Evolutionary conservation across 2,888 invertebrate genomes (phyloP).

Genomic region (Eristalis tenax): DNA sequence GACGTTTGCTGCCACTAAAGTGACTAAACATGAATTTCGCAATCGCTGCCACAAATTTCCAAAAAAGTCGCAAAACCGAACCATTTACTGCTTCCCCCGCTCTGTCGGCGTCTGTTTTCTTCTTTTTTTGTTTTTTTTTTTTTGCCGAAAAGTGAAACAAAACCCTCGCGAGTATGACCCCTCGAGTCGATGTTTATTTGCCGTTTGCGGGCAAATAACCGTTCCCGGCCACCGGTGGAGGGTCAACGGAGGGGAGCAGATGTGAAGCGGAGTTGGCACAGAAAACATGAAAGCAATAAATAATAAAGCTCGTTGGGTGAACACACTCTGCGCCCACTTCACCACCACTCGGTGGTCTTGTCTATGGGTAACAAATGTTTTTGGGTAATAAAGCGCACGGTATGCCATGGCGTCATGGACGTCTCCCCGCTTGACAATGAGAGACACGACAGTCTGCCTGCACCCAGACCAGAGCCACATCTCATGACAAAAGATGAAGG

Average conservation of each 20-base stretch:
- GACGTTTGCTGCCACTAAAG: slow-evolving; percentile 64
- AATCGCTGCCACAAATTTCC: slow-evolving; percentile 57
- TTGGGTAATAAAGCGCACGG: slow-evolving; percentile 71
- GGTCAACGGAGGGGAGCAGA: neutral
- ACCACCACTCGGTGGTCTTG: slow-evolving; percentile 46
- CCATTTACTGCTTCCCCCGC: neutral
- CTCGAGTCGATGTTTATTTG: slow-evolving; percentile 39
- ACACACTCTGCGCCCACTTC: slow-evolving; percentile 32
- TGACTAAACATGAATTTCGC: slow-evolving; percentile 68
- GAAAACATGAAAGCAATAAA: slow-evolving; percentile 66
- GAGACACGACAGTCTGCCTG: too few species aligned
- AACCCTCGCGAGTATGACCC: slow-evolving; percentile 50
- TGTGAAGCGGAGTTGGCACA: slow-evolving; percentile 30
- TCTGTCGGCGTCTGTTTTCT: too few species aligned
- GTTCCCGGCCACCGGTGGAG: neutral
- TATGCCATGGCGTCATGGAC: slow-evolving; percentile 40
- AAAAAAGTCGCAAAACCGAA: slow-evolving; percentile 17
- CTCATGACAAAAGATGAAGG: too few species aligned
- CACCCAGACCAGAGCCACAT: too few species aligned
- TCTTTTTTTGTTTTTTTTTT: neutral
- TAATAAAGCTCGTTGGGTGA: slow-evolving; percentile 55
- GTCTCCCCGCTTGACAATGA: too few species aligned
- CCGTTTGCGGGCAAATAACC: slow-evolving; percentile 22
- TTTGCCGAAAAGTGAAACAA: neutral
- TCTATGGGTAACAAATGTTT: slow-evolving; percentile 69